Base-by-base conservation (phyloP, 2,797 vertebrate species). In the Pteropus rufus region DNA sequence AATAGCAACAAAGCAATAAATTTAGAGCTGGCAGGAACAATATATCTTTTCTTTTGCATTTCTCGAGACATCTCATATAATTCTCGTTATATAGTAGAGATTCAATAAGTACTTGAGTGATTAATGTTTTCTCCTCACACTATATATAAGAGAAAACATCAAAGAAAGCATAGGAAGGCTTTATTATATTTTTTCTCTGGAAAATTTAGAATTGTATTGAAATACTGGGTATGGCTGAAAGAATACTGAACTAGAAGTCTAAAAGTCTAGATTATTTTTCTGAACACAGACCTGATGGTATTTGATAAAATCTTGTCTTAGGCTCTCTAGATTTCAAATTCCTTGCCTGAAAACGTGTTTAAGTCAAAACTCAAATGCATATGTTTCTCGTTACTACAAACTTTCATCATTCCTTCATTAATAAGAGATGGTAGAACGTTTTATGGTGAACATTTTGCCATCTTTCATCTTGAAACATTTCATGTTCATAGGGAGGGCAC, bases 41-140 rank as follows among this genome's bases (percentile, higher is more conserved):
- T 7, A 2, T 1, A 24, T 60, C 82, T 56, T 36, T 24, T 26
- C 54, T 72, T 81, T 67, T 67, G 9, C 26, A 67, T 92, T 16
- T 85, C 73, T 91, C 34, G 18, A 72, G 79, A 44, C 4, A 58
- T 4, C n/a, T 89, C 46, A 83, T 64, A 52, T 76, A 96, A 93
- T 65, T 91, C 65, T 95, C 49, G 92, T n/a, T 67, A 81, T 44
- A 60, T 29, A 93, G 11, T 52, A 85, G 65, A 91, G 60, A 86
- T 41, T 75, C 56, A 89, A 26, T 85, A 77, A 91, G 70, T 81
- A 76, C 15, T 62, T 85, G 49, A 64, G 24, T 90, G 54, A 77
- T 72, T 91, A 88, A 93, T 87, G 76, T 54, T 95, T 93, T 96
- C 41, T 77, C 36, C 24, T 90, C 54, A 83, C 39, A 75, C 12